phyloP scores from a whole-genome alignment of 2,113 vertebrate species.

The Stercorarius parasiticus region DNA sequence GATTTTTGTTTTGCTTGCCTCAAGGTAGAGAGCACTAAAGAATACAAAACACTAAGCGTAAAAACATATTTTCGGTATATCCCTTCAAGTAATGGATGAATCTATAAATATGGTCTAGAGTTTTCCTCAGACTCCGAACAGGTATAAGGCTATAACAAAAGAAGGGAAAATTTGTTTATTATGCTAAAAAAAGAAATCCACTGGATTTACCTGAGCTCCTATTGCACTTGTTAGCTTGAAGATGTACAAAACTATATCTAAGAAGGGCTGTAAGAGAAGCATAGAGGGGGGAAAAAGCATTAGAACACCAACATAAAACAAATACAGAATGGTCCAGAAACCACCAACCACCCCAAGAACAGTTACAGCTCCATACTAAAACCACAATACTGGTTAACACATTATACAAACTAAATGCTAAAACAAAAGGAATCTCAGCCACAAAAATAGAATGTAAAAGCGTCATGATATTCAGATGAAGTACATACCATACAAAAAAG shows the following conservation, averaged over 20 bases:
- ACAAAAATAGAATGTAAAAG: not conserved
- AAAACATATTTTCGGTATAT: not conserved
- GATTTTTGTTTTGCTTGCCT: not conserved
- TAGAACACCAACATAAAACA: not conserved
- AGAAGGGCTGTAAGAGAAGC: conserved; percentile 83
- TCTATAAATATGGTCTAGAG: not conserved
- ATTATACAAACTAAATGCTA: not conserved
- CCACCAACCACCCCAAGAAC: not conserved
- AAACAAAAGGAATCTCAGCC: not conserved
- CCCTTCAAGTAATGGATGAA: not conserved
- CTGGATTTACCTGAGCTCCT: conserved; percentile 87
- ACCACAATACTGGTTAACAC: not conserved
- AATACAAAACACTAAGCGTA: not conserved
- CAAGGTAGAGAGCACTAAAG: not conserved
- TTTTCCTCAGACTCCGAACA: not conserved
- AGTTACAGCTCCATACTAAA: not conserved
- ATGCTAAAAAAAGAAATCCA: not conserved
- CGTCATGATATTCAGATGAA: not conserved
- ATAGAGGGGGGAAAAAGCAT: not conserved
- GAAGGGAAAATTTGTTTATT: not conserved
- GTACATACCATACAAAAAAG: not conserved
- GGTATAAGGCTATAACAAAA: not conserved
- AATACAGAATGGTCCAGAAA: not conserved
- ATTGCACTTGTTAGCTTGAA: conserved; percentile 96
- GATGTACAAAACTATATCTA: conserved; percentile 96